Base-by-base conservation (phyloP, 2,797 vertebrate genomes). In the Anguilla marmorata region DNA sequence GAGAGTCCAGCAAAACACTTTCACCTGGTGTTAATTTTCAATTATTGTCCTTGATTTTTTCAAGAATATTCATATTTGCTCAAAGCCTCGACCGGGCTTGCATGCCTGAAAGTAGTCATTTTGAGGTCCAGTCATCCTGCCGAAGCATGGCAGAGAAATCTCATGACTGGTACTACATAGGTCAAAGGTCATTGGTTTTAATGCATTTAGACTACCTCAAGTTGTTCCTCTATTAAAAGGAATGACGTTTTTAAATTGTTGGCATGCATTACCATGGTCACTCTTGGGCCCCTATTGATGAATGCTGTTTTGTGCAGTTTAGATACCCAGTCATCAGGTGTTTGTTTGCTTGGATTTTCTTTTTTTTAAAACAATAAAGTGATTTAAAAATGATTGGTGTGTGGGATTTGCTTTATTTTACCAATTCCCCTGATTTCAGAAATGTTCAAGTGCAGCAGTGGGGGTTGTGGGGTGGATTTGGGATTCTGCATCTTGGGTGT, bases 281-380 rank as follows among this genome's bases (percentile, higher is more conserved):
- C 19, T n/a, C 11, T n/a, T 27, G 21, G 80, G 80, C 19, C 6
- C 24, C 16, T 76, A 24, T 11, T 74, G 79, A 48, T 1, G 41
- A 83, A 50, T 79, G 14, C 37, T 79, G 33, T 79, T 41, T 7
- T 79, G 74, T 82, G 45, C 45, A 11, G 45, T 80, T 48, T 48
- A 6, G 14, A 48, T 16, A 21, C 76, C 27, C 30, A 14, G 30
- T 27, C 33, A 4, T 79, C 74, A 45, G 74, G 33, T 41, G 72
- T 33, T 45, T 11, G 21, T 45, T 24, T 37, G n/a, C 14, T 76
- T 76, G 74, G 14, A 21, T 41, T 37, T 24, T 8, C 21, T 50
- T 50, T 82, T 79, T 33, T 72, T 72, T 33, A 2, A 37, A 37
- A 50, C 41, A 82, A 82, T 82, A 82, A 82, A 82, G 45, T 50